Evolutionary conservation across 2,888 invertebrate genomes (phyloP), one percentile per base, ranked within the genome.

Genomic region (Oxystoma pomonae): DNA sequence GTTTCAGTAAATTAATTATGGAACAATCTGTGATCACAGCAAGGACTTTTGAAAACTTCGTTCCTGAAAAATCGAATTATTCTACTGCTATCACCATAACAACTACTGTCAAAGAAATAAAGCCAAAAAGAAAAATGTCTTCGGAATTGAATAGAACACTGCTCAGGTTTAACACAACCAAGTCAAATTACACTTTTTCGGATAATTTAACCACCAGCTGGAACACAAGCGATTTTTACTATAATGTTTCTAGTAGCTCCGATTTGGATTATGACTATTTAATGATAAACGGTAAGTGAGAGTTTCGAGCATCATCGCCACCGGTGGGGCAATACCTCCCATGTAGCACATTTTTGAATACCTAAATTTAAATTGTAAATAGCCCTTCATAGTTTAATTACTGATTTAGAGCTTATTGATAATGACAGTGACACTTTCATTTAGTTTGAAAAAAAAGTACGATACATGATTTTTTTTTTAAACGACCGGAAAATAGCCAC

Each of bases 11-110:
- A 62, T 56, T 71, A 65, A 80, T 75, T 75, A 81, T 81, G 81
- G 81, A 81, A 77, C 77, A 79, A 73, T 77, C 80, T 74, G 79
- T 81, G 77, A 80, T 81, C 70, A 79, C 80, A 75, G 78, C 81
- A 69, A 75, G 78, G 73, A 77, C 73, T 75, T 79, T 70, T 73
- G 75, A 71, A 73, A 76, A 70, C 61, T 72, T 68, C 71, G 72
- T 74, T 68, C 69, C 71, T 63, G 60, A 64, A 60, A 73, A 72
- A 69, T 72, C 74, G 67, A 74, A 71, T 69, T 69, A 70, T 65
- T 69, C 68, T 62, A 69, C 61, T n/a, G 19, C 63, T 66, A 53
- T 67, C 65, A 65, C 62, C 66, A 20, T 74, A 73, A 65, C 60
- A 67, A 59, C 65, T 3, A 35, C 35, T 35, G 12, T 7, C 3